A percentile compares a stretch with the other conserved stretches of the same genome.
Conservation (phyloP, 2,113 vertebrate species). For the Actenoides hombroni region DNA sequence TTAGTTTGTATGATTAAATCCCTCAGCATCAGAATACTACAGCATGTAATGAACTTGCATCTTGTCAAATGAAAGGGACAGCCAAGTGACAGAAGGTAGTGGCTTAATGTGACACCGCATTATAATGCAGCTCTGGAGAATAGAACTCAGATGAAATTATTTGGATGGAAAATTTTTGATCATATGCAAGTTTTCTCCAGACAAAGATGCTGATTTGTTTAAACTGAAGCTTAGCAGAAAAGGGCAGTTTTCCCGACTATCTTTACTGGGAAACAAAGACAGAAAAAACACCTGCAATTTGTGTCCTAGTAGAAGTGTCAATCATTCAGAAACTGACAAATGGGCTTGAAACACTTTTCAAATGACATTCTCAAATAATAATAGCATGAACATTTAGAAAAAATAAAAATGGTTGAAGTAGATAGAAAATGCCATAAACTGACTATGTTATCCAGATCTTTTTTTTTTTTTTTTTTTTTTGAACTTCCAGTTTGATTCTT, state of each 20-base stretch:
- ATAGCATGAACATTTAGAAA: not conserved
- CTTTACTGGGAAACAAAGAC: not conserved
- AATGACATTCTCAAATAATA: not conserved
- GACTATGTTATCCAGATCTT: not conserved
- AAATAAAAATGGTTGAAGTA: not conserved
- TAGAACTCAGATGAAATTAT: constrained; percentile 19
- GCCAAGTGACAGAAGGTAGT: constrained; percentile 60
- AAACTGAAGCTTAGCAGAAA: not conserved
- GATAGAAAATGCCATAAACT: not conserved
- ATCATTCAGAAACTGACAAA: not conserved
- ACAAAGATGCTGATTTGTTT: not conserved
- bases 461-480: too few species aligned
- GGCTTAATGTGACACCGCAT: constrained; percentile 11
- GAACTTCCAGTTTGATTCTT: not conserved
- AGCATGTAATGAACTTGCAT: constrained; percentile 26
- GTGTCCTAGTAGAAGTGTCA: not conserved
- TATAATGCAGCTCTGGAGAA: not conserved
- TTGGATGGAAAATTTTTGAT: not conserved
- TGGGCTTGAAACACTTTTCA: not conserved
- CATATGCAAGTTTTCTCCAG: not conserved
- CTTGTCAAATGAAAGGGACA: constrained; percentile 23
- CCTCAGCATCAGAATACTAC: not conserved
- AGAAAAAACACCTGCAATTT: not conserved
- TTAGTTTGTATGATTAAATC: not conserved
- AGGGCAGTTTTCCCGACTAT: not conserved